Evolutionary conservation across 2,113 vertebrate species (phyloP), one percentile per base, ranked within the genome.

Genomic region (Corythoichthys intestinalis): DNA sequence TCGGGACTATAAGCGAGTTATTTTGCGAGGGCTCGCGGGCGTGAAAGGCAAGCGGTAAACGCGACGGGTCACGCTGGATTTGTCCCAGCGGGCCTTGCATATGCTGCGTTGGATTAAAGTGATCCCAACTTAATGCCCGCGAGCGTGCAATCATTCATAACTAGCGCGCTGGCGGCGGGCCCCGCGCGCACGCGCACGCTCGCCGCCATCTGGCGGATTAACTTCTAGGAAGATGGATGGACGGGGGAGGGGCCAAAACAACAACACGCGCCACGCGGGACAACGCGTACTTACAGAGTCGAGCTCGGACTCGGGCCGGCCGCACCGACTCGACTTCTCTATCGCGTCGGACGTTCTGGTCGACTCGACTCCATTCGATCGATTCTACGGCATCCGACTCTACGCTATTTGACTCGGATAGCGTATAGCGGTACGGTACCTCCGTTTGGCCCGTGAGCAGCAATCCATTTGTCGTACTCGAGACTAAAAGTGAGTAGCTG

Each of bases 31-130:
- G 54, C 11, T 46, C 9, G 41, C 60, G 35, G 56, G 28, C 14
- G 61, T 39, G 60, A 75, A 67, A 66, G 61, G 28, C 11, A 5
- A 13, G 56, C 34, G 56, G 69, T 67, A 56, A 48, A 73, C 60
- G 73, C 75, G 66, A 61, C 80, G 66, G 79, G 76, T 66, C 48
- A 64, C 68, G 67, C 65, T 80, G 82, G 85, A 85, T 90, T 80
- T 83, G 80, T 67, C 66, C 62, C 44, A 12, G 67, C 53, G 34
- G 69, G 71, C 72, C 20, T 81, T 90, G 87, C 91, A 92, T 91
- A 92, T 92, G 91, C 83, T 91, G 84, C 35, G 1, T 4, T 80
- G 88, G 90, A 92, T 92, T 92, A 92, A 73, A 71, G 83, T 92
- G 87, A 92, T 92, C 90, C 56, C 88, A 87, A 87, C 81, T 78